phyloP scores from a whole-genome alignment of 2,113 vertebrate genomes.

The Mirza zaza region DNA sequence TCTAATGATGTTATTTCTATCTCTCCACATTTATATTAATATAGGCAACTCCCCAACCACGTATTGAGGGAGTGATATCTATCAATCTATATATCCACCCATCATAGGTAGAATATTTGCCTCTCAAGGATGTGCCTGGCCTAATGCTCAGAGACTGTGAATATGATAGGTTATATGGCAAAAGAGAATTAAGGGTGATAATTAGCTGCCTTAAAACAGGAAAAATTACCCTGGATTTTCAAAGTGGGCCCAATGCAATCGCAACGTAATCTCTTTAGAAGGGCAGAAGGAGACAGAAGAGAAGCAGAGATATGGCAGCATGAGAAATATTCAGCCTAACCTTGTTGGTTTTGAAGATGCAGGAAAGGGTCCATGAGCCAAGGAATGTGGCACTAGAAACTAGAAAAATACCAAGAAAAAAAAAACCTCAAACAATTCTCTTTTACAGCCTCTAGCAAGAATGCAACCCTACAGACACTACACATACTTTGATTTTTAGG shows the following conservation, averaged over 20 bases:
- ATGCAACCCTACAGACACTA: not conserved
- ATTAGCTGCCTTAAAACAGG: not conserved
- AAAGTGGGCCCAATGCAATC: not conserved
- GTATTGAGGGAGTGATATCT: not conserved
- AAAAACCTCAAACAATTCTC: too few species aligned
- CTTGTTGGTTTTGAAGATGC: not conserved
- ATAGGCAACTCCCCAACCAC: not conserved
- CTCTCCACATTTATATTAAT: not conserved
- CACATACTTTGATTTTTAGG: not conserved
- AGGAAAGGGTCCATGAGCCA: not conserved
- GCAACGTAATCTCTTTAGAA: not conserved
- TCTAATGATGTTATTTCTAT: not conserved
- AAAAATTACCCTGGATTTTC: not conserved
- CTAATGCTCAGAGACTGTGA: not conserved
- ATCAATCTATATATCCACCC: not conserved
- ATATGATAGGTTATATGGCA: not conserved
- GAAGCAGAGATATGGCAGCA: not conserved
- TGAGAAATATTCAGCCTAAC: not conserved
- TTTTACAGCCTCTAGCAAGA: not conserved
- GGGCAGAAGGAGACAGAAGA: not conserved
- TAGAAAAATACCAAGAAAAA: not conserved
- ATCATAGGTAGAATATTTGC: not conserved
- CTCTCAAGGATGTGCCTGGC: not conserved
- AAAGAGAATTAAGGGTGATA: not conserved
- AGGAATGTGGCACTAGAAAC: not conserved